A percentile compares a stretch with the other conserved stretches of the same genome.
phyloP scores from a whole-genome alignment of 2,113 vertebrate genomes.

The Pomatorhinus ruficollis region DNA sequence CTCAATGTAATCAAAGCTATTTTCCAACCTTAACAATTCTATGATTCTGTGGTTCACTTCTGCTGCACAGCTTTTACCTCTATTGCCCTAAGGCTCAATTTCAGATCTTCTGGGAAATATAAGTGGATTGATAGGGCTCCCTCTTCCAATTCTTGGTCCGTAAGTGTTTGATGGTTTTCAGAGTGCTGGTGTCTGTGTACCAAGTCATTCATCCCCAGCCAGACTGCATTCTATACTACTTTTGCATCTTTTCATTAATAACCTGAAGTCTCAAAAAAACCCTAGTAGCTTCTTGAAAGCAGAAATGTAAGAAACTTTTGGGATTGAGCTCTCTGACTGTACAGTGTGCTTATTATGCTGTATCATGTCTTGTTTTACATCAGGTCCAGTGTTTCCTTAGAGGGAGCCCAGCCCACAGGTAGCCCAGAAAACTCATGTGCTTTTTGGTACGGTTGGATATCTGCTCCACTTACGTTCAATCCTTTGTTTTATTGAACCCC shows the following conservation, averaged over 20 bases:
- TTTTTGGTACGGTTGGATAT: not conserved
- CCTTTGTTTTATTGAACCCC: not conserved
- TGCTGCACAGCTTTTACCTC: not conserved
- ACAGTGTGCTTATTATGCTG: not conserved
- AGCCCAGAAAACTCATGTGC: not conserved
- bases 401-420: not conserved
- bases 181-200: not conserved
- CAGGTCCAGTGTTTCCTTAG: not conserved
- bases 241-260: not conserved
- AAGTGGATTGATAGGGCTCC: not conserved
- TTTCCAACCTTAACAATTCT: not conserved
- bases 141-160: not conserved
- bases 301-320: not conserved
- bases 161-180: not conserved
- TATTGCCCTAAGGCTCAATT: not conserved
- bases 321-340: not conserved
- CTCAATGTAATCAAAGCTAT: not conserved
- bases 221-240: not conserved
- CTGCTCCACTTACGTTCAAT: not conserved
- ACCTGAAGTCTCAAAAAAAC: not conserved
- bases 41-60: not conserved
- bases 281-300: not conserved
- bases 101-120: not conserved
- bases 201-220: not conserved
- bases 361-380: not conserved